A percentile compares a stretch with the other conserved stretches of the same genome.
Evolutionary conservation across 2,113 vertebrate genomes (phyloP).

Genomic region (Gopherus flavomarginatus): DNA sequence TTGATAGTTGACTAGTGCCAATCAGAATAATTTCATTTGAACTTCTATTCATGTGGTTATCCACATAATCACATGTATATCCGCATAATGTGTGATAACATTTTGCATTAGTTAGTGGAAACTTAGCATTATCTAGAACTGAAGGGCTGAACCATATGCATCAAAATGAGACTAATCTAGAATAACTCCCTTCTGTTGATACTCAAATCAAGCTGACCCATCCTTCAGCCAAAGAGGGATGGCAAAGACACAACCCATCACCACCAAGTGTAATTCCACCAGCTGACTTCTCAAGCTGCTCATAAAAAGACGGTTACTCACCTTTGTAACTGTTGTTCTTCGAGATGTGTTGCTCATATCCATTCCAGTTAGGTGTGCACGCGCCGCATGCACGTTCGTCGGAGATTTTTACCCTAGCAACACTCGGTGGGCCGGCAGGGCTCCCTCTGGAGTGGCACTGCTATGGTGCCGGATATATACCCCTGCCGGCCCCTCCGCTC

Average conservation of each 20-base stretch:
- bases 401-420: no score
- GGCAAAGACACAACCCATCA: neutral
- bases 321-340: no score
- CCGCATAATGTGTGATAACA: neutral
- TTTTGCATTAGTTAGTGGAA: slow-evolving; percentile 60
- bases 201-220: neutral
- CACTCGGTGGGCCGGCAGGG: no score
- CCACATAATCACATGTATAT: slow-evolving; percentile 35
- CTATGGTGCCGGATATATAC: no score
- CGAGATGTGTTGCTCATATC: no score
- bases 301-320: no score
- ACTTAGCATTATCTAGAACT: slow-evolving; percentile 63
- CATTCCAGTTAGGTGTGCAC: no score
- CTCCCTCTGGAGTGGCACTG: no score
- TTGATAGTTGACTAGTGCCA: slow-evolving; percentile 54
- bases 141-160: slow-evolving; percentile 26
- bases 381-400: no score
- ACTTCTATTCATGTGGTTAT: slow-evolving; percentile 1
- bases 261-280: no score
- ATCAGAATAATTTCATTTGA: slow-evolving; percentile 63
- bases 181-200: slow-evolving; percentile 16
- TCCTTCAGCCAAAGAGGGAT: neutral
- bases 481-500: no score
- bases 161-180: slow-evolving; percentile 39
- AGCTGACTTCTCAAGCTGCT: no score